phyloP scores from a whole-genome alignment of 2,797 vertebrate species.

The Gymnoscopelus braueri region DNA sequence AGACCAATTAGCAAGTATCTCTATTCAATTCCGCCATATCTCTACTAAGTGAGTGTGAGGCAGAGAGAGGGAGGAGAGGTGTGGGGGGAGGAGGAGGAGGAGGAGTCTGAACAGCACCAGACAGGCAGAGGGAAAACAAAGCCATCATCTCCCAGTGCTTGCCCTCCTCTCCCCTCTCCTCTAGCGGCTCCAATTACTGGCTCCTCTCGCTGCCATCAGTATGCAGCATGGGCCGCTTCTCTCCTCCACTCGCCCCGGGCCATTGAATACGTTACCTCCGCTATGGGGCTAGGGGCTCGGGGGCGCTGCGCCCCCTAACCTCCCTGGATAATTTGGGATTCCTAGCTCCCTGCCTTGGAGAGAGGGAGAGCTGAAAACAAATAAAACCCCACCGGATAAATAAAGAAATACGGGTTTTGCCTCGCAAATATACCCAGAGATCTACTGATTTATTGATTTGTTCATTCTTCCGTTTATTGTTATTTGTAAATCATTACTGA shows the following conservation, averaged over 20 bases:
- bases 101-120: conserved; percentile 75
- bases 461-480: conserved; percentile 78
- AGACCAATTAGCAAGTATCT: conserved; percentile 87
- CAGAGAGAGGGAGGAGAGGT: conserved; percentile 52
- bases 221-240: conserved; percentile 85
- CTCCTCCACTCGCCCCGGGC: conserved; percentile 89
- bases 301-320: conserved; percentile 84
- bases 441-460: conserved; percentile 85
- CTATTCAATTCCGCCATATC: conserved; percentile 81
- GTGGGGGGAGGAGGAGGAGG: conserved; percentile 51
- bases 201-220: conserved; percentile 88
- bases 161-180: conserved; percentile 83
- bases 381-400: conserved; percentile 77
- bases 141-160: conserved; percentile 84
- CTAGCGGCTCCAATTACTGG: conserved; percentile 87
- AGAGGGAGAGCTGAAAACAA: conserved; percentile 79
- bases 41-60: conserved; percentile 75
- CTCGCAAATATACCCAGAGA: conserved; percentile 76
- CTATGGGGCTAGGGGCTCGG: conserved; percentile 82
- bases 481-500: conserved; percentile 83
- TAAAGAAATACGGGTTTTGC: conserved; percentile 73
- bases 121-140: conserved; percentile 86
- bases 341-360: conserved; percentile 81
- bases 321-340: conserved; percentile 92
- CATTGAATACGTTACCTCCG: conserved; percentile 93